Evolutionary conservation across 2,888 invertebrate genomes (phyloP), one percentile per base, ranked within the genome.

Genomic region (Quadroppia sp.): DNA sequence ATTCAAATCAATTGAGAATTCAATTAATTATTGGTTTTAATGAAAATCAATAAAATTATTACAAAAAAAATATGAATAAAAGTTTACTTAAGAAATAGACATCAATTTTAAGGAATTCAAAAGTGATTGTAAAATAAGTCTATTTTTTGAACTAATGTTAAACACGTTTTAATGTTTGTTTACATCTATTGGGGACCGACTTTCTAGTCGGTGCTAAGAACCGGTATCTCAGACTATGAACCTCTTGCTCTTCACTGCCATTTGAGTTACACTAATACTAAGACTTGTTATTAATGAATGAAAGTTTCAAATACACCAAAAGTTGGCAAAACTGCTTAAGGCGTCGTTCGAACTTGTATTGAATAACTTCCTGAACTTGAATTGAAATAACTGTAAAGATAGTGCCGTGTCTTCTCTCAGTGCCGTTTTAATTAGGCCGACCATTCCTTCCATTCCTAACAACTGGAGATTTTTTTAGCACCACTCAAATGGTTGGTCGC

Each of bases 291-390:
- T 53, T 53, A 53, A 53, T 53, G 53, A 53, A 53, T 53, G 53
- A 53, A 53, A 53, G 53, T 53, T 53, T 53, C 36, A 53, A 53
- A 53, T 25, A 53, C 23, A 53, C 25, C 53, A 23, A 23, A 23
- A n/a, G 48, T 48, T 48, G 6, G 48, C 20, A 20, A n/a, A 48
- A 48, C 17, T 53, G 53, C 53, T 53, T 7, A 9, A 23, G 53
- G 53, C 53, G n/a, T 50, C 7, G 11, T 23, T 25, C 23, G 23
- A 53, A 53, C 53, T 53, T 53, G 45, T 45, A 45, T 45, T 45
- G 53, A 53, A 53, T 53, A 53, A 53, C 53, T 53, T 53, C 53
- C 53, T 53, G 53, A 53, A 53, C 53, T 53, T 53, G 53, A 53
- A 53, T 48, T 15, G 48, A 36, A n/a, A 45, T 45, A 45, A 45